These are phyloP conservation scores for Lagopus muta DNA, from an alignment of 2,113 vertebrate species.

Conservation along the genomic window DNA sequence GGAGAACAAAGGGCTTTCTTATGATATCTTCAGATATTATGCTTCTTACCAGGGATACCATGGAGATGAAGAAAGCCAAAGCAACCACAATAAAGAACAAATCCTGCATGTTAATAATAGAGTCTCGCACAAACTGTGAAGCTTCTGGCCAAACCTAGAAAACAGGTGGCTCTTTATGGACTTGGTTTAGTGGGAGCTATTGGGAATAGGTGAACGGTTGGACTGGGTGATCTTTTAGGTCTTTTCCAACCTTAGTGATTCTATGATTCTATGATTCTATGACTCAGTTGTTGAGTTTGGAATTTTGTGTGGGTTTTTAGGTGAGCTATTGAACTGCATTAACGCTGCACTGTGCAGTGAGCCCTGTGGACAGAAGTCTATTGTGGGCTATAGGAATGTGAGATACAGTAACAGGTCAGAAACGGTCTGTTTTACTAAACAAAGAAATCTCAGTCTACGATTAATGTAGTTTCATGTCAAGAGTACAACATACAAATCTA, in stretches of 20 bases:
- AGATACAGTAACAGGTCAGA: neutral
- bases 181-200: too few species aligned
- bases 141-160: neutral
- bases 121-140: neutral
- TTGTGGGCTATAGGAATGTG: neutral
- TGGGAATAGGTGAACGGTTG: too few species aligned
- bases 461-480: conserved; percentile 2
- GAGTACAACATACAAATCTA: neutral
- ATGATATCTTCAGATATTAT: neutral
- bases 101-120: neutral
- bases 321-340: neutral
- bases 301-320: neutral
- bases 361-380: neutral
- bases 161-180: neutral
- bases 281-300: neutral
- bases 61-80: neutral
- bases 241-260: too few species aligned
- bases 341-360: neutral
- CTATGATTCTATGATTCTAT: too few species aligned
- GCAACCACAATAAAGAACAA: neutral
- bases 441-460: conserved; percentile 11
- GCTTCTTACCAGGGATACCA: neutral
- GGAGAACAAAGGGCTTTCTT: neutral
- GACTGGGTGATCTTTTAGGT: too few species aligned
- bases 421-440: neutral